Evolutionary conservation across 2,113 vertebrate genomes (phyloP).

Genomic region (Platysternon megacephalum): DNA sequence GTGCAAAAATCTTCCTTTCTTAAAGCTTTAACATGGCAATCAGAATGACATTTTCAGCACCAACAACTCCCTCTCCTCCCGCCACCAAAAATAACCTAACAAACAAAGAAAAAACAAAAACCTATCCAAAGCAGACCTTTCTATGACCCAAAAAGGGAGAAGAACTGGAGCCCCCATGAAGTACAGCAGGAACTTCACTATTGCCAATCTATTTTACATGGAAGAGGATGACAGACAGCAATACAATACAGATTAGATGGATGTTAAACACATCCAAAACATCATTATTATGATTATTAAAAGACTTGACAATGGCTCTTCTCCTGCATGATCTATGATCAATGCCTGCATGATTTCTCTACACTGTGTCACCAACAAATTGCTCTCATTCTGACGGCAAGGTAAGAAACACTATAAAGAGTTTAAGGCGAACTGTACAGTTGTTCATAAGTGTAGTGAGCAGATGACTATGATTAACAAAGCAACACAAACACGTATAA

Average conservation of each 20-base stretch:
- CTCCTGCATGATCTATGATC: neutral
- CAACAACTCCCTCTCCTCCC: neutral
- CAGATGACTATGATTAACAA: neutral
- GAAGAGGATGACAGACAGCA: neutral
- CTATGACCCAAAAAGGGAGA: slow-evolving; percentile 39
- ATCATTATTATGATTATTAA: neutral
- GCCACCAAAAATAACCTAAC: slow-evolving; percentile 58
- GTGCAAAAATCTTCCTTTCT: slow-evolving; percentile 40
- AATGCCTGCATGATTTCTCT: neutral
- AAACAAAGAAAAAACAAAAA: slow-evolving; percentile 63
- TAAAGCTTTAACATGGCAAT: slow-evolving; percentile 69
- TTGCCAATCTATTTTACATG: neutral
- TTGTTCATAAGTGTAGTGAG: neutral
- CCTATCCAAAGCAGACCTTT: slow-evolving; percentile 34
- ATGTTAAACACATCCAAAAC: neutral
- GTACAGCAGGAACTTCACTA: neutral
- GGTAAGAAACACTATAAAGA: neutral
- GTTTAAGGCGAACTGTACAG: neutral
- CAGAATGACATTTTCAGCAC: slow-evolving; percentile 44
- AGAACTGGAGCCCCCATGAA: neutral
- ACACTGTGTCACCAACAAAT: neutral
- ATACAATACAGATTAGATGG: neutral
- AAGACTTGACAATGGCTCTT: neutral
- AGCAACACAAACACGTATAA: neutral
- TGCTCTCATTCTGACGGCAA: neutral